Conservation (phyloP, 2,797 vertebrate genomes). For the Nasua narica region DNA sequence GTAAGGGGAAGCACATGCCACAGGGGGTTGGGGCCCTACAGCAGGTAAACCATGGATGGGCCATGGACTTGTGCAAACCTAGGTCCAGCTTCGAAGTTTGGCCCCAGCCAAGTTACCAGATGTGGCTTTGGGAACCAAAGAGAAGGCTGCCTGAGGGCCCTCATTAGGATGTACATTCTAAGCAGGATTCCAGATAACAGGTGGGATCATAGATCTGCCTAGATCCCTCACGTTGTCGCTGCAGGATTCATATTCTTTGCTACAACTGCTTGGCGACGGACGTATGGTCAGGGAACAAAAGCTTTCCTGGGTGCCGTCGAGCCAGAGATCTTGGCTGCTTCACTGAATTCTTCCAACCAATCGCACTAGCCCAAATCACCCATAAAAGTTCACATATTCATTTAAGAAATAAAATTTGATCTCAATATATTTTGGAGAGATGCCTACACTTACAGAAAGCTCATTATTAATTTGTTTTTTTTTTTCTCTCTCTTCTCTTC, state of each 20-base stretch:
- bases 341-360: background rate
- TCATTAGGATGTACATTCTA: background rate
- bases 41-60: background rate
- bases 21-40: background rate
- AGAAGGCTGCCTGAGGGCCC: background rate
- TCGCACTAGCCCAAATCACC: background rate
- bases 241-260: background rate
- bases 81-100: background rate
- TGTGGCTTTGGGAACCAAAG: background rate
- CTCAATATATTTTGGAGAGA: background rate
- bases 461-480: background rate
- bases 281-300: background rate
- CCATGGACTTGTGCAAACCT: background rate
- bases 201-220: background rate
- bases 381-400: background rate
- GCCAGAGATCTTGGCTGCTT: background rate
- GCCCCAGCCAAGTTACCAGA: background rate
- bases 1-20: background rate
- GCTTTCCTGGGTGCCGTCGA: fast-evolving
- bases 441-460: background rate
- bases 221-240: background rate
- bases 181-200: background rate
- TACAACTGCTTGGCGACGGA: background rate
- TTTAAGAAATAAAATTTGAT: slow-evolving; percentile 1
- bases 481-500: background rate